phyloP scores from a whole-genome alignment of 2,113 vertebrate genomes.

The Gallinago media region DNA sequence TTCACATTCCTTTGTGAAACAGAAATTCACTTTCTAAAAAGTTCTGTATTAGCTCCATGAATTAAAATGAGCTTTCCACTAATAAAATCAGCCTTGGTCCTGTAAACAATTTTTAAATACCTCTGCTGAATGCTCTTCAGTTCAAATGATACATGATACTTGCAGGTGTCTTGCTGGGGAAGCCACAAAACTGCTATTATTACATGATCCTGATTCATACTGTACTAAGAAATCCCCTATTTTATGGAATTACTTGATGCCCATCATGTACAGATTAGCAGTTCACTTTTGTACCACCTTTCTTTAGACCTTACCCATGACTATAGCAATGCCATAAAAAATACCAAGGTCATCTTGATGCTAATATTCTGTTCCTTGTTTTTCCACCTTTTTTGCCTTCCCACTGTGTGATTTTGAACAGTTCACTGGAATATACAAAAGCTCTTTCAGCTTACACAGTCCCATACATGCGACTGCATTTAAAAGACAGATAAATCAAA shows the following conservation, averaged over 20 bases:
- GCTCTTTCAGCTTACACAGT: not conserved
- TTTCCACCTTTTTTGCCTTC: not conserved
- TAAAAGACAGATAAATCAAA: not conserved
- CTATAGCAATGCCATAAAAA: not conserved
- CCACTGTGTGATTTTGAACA: not conserved
- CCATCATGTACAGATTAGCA: not conserved
- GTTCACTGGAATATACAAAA: not conserved
- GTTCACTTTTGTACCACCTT: fast-evolving
- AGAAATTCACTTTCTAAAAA: not conserved
- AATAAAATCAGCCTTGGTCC: not conserved
- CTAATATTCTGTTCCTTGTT: not conserved
- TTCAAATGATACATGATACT: not conserved
- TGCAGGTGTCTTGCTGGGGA: not conserved
- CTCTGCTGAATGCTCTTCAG: not conserved
- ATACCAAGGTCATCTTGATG: not conserved
- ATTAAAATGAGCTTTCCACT: not conserved
- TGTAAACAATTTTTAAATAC: not conserved
- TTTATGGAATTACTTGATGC: not conserved
- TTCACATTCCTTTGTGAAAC: not conserved
- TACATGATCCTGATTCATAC: not conserved
- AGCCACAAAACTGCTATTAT: not conserved
- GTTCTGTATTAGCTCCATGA: not conserved
- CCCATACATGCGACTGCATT: not conserved
- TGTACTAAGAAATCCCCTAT: not conserved
- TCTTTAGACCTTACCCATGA: not conserved